Evolutionary conservation across 2,113 vertebrate species (phyloP).

Genomic region (Hydropotes inermis): DNA sequence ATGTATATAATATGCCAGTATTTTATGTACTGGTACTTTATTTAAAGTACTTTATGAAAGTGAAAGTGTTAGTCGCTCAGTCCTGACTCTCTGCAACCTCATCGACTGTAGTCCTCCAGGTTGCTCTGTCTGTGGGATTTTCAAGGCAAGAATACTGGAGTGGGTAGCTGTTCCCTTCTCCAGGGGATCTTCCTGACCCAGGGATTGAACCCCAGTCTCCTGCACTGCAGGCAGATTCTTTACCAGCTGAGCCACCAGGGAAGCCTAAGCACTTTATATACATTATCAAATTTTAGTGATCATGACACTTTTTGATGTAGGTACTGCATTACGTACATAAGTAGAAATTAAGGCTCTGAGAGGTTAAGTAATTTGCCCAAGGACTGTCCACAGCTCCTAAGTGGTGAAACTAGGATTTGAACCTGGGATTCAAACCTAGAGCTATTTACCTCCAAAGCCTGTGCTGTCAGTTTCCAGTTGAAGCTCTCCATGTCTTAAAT

Average conservation of each 20-base stretch:
- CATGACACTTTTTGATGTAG: neutral
- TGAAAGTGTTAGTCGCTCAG: neutral
- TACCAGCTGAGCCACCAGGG: neutral
- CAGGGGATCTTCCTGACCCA: neutral
- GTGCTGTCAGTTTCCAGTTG: neutral
- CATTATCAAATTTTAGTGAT: constrained; percentile 2
- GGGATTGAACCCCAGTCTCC: neutral
- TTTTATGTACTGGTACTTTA: no score
- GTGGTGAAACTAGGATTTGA: neutral
- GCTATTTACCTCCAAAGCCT: neutral
- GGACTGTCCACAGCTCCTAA: neutral
- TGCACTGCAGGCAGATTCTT: neutral
- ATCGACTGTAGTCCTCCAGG: neutral
- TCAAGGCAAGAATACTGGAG: neutral
- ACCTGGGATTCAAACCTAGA: neutral
- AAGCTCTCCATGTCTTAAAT: neutral
- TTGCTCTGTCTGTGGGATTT: neutral
- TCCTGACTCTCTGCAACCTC: neutral
- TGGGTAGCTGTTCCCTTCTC: neutral
- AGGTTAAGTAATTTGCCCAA: neutral
- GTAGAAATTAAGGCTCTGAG: neutral
- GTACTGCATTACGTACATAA: neutral
- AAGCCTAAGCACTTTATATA: neutral
- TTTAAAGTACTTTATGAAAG: neutral
- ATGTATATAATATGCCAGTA: neutral